Conservation (phyloP, 2,113 vertebrate genomes). For the Axis porcinus region DNA sequence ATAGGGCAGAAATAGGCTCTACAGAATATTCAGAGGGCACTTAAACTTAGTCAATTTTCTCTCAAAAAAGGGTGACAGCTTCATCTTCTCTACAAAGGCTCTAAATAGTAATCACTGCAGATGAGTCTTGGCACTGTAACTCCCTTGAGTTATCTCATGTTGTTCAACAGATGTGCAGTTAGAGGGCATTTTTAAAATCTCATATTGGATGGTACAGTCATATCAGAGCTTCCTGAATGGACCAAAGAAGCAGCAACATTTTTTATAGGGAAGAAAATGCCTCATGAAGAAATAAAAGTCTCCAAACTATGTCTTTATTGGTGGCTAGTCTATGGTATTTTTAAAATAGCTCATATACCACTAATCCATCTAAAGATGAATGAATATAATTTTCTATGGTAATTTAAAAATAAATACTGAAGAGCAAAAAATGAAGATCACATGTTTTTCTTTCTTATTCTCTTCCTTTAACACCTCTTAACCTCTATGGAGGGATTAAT, state of each 20-base stretch:
- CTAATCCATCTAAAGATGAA: neutral
- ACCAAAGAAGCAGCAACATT: neutral
- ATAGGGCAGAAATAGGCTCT: neutral
- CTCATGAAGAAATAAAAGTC: constrained; percentile 14
- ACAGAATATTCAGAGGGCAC: neutral
- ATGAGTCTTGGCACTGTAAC: neutral
- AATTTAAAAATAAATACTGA: neutral
- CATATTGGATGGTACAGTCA: neutral
- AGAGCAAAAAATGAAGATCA: neutral
- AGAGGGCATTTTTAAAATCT: neutral
- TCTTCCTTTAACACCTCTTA: neutral
- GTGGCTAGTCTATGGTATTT: neutral
- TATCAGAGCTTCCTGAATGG: neutral
- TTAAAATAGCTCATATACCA: neutral
- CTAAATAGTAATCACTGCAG: neutral
- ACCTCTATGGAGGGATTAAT: neutral
- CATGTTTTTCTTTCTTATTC: neutral
- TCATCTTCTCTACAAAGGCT: neutral
- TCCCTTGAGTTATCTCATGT: neutral
- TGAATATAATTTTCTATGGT: neutral
- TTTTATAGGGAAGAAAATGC: neutral
- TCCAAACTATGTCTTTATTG: neutral
- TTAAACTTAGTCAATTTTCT: neutral
- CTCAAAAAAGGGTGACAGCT: neutral
- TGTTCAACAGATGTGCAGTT: neutral